Conservation (phyloP, 1,140 invertebrate genomes). For the Trichonephila clavipes region DNA sequence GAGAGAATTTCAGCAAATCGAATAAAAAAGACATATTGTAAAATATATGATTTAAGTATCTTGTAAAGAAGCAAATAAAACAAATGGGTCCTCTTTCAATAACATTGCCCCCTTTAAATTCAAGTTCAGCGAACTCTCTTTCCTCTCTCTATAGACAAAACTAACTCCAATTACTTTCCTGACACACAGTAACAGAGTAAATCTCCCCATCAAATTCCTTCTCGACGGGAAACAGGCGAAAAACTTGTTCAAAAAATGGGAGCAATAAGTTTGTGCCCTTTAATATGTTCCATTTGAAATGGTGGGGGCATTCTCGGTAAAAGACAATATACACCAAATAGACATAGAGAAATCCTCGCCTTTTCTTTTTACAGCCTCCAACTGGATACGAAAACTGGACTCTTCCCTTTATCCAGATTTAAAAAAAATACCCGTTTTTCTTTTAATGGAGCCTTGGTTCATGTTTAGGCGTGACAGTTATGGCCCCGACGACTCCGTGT, state of each 20-base stretch:
- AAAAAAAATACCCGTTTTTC: slow-evolving; percentile 47
- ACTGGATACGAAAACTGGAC: background rate
- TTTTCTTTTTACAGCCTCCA: background rate
- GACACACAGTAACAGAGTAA: background rate
- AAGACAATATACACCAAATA: background rate
- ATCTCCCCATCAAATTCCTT: background rate
- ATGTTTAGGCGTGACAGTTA: slow-evolving; percentile 68
- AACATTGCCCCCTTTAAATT: too few species aligned
- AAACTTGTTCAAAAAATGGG: background rate
- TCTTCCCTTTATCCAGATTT: slow-evolving; percentile 41
- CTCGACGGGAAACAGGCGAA: background rate
- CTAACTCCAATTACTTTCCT: too few species aligned
- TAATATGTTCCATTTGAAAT: background rate
- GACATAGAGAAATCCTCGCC: background rate
- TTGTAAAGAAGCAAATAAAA: too few species aligned
- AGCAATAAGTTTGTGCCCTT: background rate
- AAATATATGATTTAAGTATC: too few species aligned
- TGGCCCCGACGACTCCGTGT: slow-evolving; percentile 9
- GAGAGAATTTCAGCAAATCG: too few species aligned
- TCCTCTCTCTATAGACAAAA: too few species aligned
- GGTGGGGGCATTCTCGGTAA: background rate
- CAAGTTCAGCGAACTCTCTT: too few species aligned
- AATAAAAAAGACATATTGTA: too few species aligned
- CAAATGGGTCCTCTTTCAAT: too few species aligned
- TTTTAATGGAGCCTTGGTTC: slow-evolving; percentile 54